Percentiles rank a stretch among this genome's conserved stretches.
phyloP scores from a whole-genome alignment of 2,888 invertebrate species.

The Ectemnius lituratus region DNA sequence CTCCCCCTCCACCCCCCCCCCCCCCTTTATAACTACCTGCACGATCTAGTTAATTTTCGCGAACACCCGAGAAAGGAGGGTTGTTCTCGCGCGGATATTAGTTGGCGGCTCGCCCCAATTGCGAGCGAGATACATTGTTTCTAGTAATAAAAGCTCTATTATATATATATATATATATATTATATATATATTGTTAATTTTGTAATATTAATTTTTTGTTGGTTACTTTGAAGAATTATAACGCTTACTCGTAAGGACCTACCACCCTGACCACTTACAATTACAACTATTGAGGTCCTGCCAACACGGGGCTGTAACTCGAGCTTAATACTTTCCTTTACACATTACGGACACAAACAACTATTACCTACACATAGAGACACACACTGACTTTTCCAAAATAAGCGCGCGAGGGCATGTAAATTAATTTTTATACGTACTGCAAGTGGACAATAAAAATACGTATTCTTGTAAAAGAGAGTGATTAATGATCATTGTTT shows the following conservation, averaged over 20 bases:
- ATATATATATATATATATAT: conserved; percentile 20
- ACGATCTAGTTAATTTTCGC: conserved; percentile 46
- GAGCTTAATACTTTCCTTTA: conserved; percentile 42
- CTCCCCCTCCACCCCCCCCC: no score
- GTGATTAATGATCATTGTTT: no score
- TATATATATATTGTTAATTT: conserved; percentile 49
- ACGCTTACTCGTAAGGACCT: conserved; percentile 34
- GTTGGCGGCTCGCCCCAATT: conserved; percentile 3
- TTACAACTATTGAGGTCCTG: conserved; percentile 23
- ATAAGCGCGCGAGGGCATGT: conserved; percentile 35
- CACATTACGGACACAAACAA: no score
- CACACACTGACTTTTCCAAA: conserved; percentile 34
- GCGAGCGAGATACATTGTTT: conserved; percentile 31
- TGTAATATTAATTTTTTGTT: conserved; percentile 55
- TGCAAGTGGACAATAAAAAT: conserved; percentile 40
- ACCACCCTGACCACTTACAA: conserved; percentile 21
- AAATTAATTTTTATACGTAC: conserved; percentile 58
- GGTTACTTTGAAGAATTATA: conserved; percentile 49
- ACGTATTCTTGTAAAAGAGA: conserved; percentile 52
- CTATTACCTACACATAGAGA: not conserved
- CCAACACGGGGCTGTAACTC: conserved; percentile 46
- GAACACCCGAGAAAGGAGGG: no score
- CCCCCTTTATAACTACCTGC: conserved; percentile 39
- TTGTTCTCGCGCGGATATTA: no score
- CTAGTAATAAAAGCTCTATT: conserved; percentile 32